These are phyloP conservation scores for Panurus biarmicus DNA, from an alignment of 2,113 vertebrate genomes.

Conservation along the genomic window DNA sequence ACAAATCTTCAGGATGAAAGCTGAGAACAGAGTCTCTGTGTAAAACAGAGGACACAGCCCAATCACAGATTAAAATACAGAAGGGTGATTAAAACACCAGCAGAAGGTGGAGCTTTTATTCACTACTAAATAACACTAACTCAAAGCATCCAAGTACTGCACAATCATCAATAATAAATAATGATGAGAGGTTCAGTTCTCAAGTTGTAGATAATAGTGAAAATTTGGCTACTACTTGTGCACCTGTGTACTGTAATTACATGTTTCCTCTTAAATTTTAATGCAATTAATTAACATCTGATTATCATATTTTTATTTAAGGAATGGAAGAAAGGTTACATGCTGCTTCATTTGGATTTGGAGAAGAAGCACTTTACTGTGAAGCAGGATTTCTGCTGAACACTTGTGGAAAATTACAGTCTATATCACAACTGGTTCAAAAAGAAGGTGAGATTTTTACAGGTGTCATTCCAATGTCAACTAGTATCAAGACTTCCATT, in stretches of 20 bases:
- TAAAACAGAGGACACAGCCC: background rate
- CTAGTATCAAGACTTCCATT: background rate
- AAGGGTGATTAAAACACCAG: background rate
- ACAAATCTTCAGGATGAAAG: background rate
- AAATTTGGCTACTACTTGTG: background rate
- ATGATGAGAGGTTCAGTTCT: background rate
- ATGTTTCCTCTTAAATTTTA: constrained; percentile 15
- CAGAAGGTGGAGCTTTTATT: background rate
- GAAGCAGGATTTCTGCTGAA: background rate
- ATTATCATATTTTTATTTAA: background rate
- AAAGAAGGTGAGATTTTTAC: background rate
- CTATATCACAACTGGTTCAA: background rate
- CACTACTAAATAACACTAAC: background rate
- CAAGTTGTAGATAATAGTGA: background rate
- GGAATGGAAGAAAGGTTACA: background rate
- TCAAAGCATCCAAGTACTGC: background rate
- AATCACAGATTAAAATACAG: background rate
- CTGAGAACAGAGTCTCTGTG: background rate
- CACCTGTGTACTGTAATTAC: background rate
- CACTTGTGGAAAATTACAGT: background rate
- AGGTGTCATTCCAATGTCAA: background rate
- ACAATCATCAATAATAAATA: background rate
- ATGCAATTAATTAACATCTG: background rate
- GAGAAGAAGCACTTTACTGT: background rate
- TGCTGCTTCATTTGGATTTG: background rate